Base-by-base conservation (phyloP, 2,113 vertebrate genomes). In the Alectura lathami region DNA sequence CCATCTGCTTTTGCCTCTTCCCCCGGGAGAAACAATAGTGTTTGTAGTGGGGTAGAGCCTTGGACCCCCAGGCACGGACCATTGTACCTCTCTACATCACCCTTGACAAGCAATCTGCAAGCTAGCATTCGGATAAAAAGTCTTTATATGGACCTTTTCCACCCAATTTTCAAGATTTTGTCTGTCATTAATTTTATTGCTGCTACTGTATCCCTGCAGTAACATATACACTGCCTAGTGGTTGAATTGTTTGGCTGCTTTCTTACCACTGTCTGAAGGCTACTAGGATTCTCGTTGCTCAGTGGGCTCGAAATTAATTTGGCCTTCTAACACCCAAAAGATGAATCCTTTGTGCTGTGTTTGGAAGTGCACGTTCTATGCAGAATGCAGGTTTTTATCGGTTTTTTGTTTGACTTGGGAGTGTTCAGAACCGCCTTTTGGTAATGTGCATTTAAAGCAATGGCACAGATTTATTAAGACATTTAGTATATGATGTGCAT, bases 41-140 rank as follows among this genome's bases (percentile, higher is more conserved):
- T 23, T 56, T 32, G 56, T 32, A 15, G 17, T 59, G 47, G 6
- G 34, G 3, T 72, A 64, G 29, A 89, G 22, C 54, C 7, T 67
- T 62, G 34, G 17, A 16, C 3, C 34, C 13, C 36, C 2, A 9
- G 40, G 11, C 40, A 12, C 7, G 30, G 45, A 45, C 36, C 38
- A 2, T 64, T 62, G 72, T 47, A 45, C 5, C 13, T 79, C 3
- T 72, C 4, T 0, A 8, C 12, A 51, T 79, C 17, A 56, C 27
- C 7, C 0, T 38, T 48, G 43, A 26, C 5, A 27, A 57, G 16
- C 8, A 2, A 6, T 59, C 14, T 45, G 0, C 13, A 40, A 40
- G 24, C 17, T 43, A 11, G 21, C 5, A 5, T 60, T 84, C 29
- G 8, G 21, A 56, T 82, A 6, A 24, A 76, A 66, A 40, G 5